Percentiles rank a stretch among this genome's conserved stretches.
phyloP scores from a whole-genome alignment of 2,888 invertebrate species.

The Nipponacmea schrenckii region DNA sequence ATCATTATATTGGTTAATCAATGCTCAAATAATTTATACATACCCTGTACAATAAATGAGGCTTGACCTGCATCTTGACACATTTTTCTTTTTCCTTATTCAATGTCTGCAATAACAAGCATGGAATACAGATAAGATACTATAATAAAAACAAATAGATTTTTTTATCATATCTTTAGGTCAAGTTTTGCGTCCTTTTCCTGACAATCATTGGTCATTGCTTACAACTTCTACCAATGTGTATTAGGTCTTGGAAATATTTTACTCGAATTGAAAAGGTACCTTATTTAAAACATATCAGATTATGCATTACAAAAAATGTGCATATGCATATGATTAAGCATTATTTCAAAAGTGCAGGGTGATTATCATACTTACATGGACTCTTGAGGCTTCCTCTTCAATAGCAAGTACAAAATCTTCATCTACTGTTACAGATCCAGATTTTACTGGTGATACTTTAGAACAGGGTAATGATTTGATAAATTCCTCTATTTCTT shows the following conservation, averaged over 20 bases:
- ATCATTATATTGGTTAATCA: too few species aligned
- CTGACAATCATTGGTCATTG: too few species aligned
- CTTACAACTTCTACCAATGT: too few species aligned
- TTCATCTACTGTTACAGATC: constrained; percentile 78
- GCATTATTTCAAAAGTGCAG: too few species aligned
- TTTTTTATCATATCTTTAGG: background rate
- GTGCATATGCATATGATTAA: too few species aligned
- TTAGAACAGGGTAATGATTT: constrained; percentile 76
- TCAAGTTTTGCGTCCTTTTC: too few species aligned
- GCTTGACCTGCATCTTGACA: constrained; percentile 79
- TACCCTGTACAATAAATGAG: constrained; percentile 71
- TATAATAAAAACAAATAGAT: constrained; percentile 28
- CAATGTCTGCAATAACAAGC: constrained; percentile 36
- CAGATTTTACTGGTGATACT: constrained; percentile 77
- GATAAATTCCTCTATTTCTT: constrained; percentile 75
- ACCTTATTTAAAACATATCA: too few species aligned
- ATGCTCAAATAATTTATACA: background rate
- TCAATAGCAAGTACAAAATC: constrained; percentile 74
- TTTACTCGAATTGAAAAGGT: too few species aligned
- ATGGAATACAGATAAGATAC: constrained; percentile 1
- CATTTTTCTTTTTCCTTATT: constrained; percentile 68
- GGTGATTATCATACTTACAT: constrained; percentile 32
- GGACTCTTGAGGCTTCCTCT: constrained; percentile 68
- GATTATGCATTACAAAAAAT: too few species aligned
- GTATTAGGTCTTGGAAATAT: too few species aligned